A percentile compares a stretch with the other conserved stretches of the same genome.
Evolutionary conservation across 2,797 vertebrate genomes (phyloP).

Genomic region (Natrix natrix): DNA sequence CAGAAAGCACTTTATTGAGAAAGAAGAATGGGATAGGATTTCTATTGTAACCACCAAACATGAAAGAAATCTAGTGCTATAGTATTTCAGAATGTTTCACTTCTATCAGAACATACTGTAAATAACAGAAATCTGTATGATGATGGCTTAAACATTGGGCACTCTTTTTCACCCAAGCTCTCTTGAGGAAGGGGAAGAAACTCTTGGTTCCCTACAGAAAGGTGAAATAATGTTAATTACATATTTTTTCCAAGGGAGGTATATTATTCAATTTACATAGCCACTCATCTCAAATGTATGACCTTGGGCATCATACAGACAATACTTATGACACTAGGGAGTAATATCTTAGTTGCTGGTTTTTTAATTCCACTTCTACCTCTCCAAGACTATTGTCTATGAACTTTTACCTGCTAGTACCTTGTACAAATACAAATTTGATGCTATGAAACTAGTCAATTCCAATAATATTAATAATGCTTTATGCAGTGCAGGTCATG

Average conservation of each 20-base stretch:
- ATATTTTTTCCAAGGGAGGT: not conserved
- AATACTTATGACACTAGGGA: not conserved
- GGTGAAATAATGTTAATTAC: not conserved
- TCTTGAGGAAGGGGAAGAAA: not conserved
- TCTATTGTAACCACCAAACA: slow-evolving; percentile 55
- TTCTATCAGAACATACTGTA: not conserved
- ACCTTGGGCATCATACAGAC: not conserved
- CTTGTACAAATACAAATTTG: not conserved
- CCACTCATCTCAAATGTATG: not conserved
- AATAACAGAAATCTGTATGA: not conserved
- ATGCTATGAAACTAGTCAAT: not conserved
- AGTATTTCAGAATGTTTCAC: slow-evolving; percentile 1
- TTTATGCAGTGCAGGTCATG: not conserved
- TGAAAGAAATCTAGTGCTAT: slow-evolving; percentile 37
- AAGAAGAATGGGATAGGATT: slow-evolving; percentile 57
- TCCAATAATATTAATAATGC: not conserved
- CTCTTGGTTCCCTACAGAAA: not conserved
- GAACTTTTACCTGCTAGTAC: not conserved
- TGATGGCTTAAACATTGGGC: not conserved
- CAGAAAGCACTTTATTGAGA: slow-evolving; percentile 52
- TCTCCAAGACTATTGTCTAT: not conserved
- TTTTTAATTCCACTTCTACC: not conserved
- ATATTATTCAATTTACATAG: not conserved
- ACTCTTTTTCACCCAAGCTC: not conserved
- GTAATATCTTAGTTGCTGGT: not conserved